phyloP scores from a whole-genome alignment of 2,113 vertebrate genomes.

The Macrotus californicus region DNA sequence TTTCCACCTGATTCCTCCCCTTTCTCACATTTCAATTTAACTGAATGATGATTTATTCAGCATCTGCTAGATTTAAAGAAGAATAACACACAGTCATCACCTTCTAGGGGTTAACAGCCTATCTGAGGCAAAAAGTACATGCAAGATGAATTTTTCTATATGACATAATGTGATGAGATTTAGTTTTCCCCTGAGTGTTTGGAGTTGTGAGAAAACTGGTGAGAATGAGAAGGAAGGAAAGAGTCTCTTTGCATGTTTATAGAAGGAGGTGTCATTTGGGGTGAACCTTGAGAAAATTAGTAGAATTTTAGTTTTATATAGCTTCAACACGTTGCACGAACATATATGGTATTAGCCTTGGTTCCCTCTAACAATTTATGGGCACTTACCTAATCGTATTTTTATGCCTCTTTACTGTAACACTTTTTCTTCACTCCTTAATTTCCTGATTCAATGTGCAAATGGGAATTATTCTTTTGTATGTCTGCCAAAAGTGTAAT shows the following conservation, averaged over 20 bases:
- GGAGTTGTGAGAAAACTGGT: not conserved
- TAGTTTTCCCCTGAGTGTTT: not conserved
- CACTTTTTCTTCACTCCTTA: conserved; percentile 19
- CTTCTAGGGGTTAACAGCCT: not conserved
- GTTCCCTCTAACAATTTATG: not conserved
- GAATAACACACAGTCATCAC: not conserved
- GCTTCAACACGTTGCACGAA: not conserved
- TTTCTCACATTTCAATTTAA: conserved; percentile 17
- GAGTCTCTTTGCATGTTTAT: not conserved
- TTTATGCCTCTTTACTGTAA: conserved; percentile 11
- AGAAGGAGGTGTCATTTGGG: not conserved
- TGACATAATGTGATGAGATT: not conserved
- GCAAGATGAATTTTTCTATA: not conserved
- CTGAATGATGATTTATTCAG: not conserved
- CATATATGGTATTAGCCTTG: not conserved
- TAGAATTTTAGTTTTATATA: not conserved
- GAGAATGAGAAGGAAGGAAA: not conserved
- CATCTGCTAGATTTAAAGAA: conserved; percentile 7
- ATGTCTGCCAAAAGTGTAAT: conserved; percentile 39
- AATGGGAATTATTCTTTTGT: conserved; percentile 33
- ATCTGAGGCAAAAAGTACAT: not conserved
- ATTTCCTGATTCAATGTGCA: conserved; percentile 29
- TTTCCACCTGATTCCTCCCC: not conserved
- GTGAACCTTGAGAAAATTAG: not conserved
- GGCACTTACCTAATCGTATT: not conserved